These are phyloP conservation scores for Upupa epops DNA, from an alignment of 2,113 vertebrate species.

Conservation along the genomic window DNA sequence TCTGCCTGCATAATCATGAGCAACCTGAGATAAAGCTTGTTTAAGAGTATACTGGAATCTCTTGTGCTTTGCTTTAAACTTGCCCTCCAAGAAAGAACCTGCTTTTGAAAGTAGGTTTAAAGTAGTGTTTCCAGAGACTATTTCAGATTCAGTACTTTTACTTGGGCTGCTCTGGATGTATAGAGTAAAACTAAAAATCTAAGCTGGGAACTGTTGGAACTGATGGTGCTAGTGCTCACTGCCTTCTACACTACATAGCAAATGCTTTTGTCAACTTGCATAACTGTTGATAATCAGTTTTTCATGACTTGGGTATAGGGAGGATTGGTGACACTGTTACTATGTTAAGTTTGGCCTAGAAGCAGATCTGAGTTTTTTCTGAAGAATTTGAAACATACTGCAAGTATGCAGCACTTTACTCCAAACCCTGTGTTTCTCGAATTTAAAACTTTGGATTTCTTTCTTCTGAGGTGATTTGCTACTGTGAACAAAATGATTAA, in stretches of 20 bases:
- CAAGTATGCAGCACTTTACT: neutral
- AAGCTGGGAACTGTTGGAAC: neutral
- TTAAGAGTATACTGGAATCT: neutral
- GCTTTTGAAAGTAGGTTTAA: neutral
- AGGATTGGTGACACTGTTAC: neutral
- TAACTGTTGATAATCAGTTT: neutral
- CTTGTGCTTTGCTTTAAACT: neutral
- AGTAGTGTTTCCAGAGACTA: neutral
- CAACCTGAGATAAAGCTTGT: neutral
- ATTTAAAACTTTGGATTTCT: neutral
- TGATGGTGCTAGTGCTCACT: neutral
- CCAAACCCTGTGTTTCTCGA: neutral
- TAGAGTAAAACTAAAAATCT: neutral
- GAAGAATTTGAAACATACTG: accelerated
- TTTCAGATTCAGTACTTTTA: neutral
- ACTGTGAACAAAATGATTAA: neutral
- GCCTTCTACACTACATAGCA: neutral
- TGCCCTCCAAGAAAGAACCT: accelerated
- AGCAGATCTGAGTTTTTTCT: neutral
- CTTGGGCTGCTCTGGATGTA: neutral
- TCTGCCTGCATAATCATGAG: neutral
- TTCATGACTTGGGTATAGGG: neutral
- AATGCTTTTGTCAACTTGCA: neutral
- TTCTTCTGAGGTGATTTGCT: neutral
- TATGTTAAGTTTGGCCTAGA: neutral